phyloP scores from a whole-genome alignment of 2,113 vertebrate genomes.

The Tursiops truncatus region DNA sequence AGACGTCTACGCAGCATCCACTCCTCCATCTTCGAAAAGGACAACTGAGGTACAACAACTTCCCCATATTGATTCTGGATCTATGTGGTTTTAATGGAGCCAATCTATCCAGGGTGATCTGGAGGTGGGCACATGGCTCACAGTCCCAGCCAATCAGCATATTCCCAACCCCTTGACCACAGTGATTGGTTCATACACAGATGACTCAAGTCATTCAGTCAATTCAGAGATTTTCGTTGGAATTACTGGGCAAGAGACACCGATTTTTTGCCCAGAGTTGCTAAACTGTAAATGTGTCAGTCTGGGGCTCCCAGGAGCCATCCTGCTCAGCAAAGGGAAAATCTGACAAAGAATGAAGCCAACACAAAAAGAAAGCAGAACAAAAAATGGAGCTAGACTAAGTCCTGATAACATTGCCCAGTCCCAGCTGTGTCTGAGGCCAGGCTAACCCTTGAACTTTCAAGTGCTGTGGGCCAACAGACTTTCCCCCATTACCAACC shows the following conservation, averaged over 20 bases:
- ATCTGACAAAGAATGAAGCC: background rate
- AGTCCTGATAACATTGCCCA: background rate
- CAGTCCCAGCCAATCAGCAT: background rate
- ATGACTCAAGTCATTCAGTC: background rate
- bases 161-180: background rate
- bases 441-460: constrained; percentile 6
- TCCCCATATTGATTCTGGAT: background rate
- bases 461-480: background rate
- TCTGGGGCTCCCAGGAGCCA: background rate
- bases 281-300: background rate
- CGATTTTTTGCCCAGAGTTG: background rate
- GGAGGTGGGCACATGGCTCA: background rate
- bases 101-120: background rate
- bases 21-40: background rate
- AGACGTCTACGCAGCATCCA: background rate
- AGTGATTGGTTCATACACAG: background rate
- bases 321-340: background rate
- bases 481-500: background rate
- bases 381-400: background rate
- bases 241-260: background rate
- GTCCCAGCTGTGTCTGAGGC: background rate
- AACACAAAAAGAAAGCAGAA: background rate
- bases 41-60: background rate
- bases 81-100: background rate
- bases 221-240: background rate